Base-by-base conservation (phyloP, 2,888 invertebrate genomes). In the Muscina levida region DNA sequence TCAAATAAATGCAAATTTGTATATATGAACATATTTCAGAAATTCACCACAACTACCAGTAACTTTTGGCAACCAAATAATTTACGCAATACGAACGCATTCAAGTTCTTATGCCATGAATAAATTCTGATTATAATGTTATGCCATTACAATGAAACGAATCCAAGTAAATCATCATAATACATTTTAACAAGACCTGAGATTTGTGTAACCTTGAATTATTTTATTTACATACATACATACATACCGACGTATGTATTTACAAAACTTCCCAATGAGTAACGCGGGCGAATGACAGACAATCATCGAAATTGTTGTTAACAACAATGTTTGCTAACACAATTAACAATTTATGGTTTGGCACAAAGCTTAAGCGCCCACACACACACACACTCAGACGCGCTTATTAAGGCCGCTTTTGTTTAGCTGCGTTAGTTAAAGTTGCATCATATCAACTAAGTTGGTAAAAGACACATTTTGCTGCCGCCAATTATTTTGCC, bases 321-420 rank as follows among this genome's bases (percentile, higher is more conserved):
- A 72, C 42, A 2, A 72, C 42, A 48, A 62, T 72, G 39, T 56
- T 53, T 53, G 51, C 31, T 37, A 53, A 5, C 22, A 8, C 57
- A 67, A 74, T 74, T 74, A 74, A 74, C 73, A 74, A 74, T 57
- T 74, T 67, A 67, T 66, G 46, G 44, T 67, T 72, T 57, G 44
- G 37, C 73, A 74, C 66, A 31, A 31, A 8, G 8, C 31, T 31
- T 31, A 31, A 31, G 31, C 31, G 4, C 31, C 31, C 66, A 44
- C 19, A 56, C 13, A 17, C 19, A 67, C 48, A 46, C 31, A 67
- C 42, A 42, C 39, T 11, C 22, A 62, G 39, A 5, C 39, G 39
- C 19, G 19, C 39, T 37, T 13, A 31, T 31, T 31, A 31, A 31
- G 8, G 31, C 31, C 31, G 31, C 8, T 8, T 31, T 31, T 31